Conservation (phyloP, 2,113 vertebrate genomes). For the Leptodactylus fuscus region DNA sequence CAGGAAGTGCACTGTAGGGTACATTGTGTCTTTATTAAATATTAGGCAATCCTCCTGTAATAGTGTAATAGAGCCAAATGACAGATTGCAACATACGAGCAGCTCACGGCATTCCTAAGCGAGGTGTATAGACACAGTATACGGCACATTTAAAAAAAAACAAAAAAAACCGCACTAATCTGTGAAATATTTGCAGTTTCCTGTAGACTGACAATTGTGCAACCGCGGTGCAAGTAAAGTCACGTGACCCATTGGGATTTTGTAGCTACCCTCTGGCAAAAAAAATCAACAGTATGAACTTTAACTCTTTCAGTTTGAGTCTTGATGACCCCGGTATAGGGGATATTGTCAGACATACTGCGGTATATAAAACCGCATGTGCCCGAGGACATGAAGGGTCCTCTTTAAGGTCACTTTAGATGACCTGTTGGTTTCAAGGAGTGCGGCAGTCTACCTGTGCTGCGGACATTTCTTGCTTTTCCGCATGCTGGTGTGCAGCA, state of each 20-base stretch:
- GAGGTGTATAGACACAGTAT: background rate
- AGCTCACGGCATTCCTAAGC: background rate
- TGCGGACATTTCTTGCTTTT: too few species aligned
- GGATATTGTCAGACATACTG: too few species aligned
- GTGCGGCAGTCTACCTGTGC: too few species aligned
- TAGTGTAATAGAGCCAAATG: too few species aligned
- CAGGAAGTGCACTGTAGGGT: background rate
- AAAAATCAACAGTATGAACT: background rate
- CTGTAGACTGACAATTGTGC: background rate
- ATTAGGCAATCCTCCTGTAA: background rate
- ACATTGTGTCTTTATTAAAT: too few species aligned
- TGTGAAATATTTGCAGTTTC: background rate
- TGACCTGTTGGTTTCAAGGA: too few species aligned
- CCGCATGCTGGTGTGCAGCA: too few species aligned
- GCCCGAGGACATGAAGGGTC: too few species aligned
- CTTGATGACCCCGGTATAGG: too few species aligned
- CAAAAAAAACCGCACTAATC: background rate
- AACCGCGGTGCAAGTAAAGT: background rate
- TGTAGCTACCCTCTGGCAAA: background rate
- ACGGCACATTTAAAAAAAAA: too few species aligned
- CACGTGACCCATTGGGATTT: background rate
- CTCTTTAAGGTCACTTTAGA: too few species aligned
- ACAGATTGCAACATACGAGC: background rate
- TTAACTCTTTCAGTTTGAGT: background rate
- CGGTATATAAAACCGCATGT: too few species aligned